phyloP scores from a whole-genome alignment of 2,797 vertebrate genomes.

The Coccyzus lansbergi region DNA sequence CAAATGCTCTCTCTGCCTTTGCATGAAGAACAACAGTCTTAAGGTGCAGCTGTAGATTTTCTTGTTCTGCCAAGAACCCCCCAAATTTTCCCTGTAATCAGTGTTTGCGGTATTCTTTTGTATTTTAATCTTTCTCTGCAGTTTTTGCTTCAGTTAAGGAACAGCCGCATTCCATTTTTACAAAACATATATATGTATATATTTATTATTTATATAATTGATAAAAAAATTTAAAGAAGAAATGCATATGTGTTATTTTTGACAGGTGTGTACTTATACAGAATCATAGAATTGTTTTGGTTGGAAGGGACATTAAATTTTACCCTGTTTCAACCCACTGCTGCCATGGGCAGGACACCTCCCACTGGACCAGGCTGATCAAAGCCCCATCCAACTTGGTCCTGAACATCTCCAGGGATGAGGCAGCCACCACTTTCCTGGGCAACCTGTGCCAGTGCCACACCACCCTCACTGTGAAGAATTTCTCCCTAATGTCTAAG shows the following conservation, averaged over 20 bases:
- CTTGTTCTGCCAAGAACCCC: background rate
- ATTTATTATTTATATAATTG: background rate
- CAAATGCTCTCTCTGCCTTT: background rate
- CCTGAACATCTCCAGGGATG: no score
- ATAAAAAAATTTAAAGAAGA: background rate
- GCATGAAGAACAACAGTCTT: background rate
- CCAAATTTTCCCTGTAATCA: background rate
- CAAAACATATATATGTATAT: background rate
- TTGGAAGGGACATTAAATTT: no score
- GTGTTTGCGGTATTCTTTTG: background rate
- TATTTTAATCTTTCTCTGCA: background rate
- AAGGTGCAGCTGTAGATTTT: background rate
- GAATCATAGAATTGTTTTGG: no score
- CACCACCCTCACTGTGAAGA: no score
- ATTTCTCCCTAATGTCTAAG: no score
- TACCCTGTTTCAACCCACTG: no score
- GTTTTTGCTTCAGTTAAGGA: background rate
- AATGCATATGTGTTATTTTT: background rate
- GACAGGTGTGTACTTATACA: background rate
- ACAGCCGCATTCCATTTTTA: background rate
- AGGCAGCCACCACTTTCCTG: no score
- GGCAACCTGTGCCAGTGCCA: no score
- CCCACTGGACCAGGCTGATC: no score
- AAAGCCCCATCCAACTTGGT: no score
- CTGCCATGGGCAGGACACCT: no score